A percentile compares a stretch with the other conserved stretches of the same genome.
phyloP scores from a whole-genome alignment of 2,888 invertebrate genomes.

The Sussaba pulchella region DNA sequence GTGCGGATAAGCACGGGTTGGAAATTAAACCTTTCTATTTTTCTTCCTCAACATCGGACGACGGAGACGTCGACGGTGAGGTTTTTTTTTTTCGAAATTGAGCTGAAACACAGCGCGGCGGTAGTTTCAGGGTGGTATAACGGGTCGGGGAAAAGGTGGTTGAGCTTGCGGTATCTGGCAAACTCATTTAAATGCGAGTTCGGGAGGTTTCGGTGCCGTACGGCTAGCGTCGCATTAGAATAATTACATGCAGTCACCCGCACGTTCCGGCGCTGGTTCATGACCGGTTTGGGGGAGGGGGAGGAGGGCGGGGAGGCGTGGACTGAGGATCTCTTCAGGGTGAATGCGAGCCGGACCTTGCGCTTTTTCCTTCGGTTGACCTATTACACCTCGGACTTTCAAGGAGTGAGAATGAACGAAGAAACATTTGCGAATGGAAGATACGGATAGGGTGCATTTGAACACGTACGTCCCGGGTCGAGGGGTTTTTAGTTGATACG shows the following conservation, averaged over 20 bases:
- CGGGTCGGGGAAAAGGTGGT: slow-evolving; percentile 38
- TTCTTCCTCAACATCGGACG: not conserved
- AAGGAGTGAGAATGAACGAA: too few relatives aligned
- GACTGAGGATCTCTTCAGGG: not conserved
- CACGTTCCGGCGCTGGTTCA: slow-evolving; percentile 66
- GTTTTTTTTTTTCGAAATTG: slow-evolving; percentile 35
- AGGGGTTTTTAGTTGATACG: not conserved
- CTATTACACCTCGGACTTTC: slow-evolving; percentile 7
- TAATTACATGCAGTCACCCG: slow-evolving; percentile 78
- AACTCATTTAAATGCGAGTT: slow-evolving; percentile 74
- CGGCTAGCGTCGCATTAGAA: slow-evolving; percentile 75
- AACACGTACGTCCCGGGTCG: not conserved
- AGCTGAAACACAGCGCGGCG: not conserved
- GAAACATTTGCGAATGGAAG: slow-evolving; percentile 13
- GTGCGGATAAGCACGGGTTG: not conserved
- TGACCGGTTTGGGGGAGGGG: slow-evolving; percentile 3
- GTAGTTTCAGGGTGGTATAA: not conserved
- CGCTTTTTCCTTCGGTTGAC: slow-evolving; percentile 25
- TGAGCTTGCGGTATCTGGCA: slow-evolving; percentile 69
- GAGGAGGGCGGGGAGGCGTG: too few relatives aligned
- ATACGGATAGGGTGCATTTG: not conserved
- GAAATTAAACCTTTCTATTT: slow-evolving; percentile 1
- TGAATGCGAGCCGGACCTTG: slow-evolving; percentile 25
- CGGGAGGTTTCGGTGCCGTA: slow-evolving; percentile 54
- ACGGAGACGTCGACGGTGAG: not conserved